Percentiles rank a stretch among this genome's conserved stretches.
Conservation (phyloP, 2,888 invertebrate genomes). For the Eupeodes luniger region DNA sequence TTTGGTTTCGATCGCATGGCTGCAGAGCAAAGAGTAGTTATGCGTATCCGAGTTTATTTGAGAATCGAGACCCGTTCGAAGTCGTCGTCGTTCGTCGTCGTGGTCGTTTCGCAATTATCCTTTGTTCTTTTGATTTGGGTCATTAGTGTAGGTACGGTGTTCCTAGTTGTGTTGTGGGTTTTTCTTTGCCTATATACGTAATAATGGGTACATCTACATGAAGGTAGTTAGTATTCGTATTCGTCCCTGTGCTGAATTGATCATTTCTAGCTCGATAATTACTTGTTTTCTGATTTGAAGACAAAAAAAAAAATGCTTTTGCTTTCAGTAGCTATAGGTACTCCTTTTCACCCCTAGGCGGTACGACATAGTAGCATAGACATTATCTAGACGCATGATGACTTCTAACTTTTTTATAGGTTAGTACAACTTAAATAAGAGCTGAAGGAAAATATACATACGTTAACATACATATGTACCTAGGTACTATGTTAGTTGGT, state of each 20-base stretch:
- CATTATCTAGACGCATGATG: background rate
- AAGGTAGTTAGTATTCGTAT: background rate
- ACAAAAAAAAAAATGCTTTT: background rate
- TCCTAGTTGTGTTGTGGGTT: slow-evolving; percentile 45
- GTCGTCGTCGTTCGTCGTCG: background rate
- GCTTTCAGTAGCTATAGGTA: background rate
- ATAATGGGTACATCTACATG: background rate
- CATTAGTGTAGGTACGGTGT: slow-evolving; percentile 45
- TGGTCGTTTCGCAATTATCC: slow-evolving; percentile 51
- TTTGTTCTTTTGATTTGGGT: slow-evolving; percentile 64
- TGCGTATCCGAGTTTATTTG: slow-evolving; percentile 8
- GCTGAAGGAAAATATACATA: too few species aligned
- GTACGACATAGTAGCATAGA: background rate
- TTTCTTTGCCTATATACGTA: slow-evolving; percentile 10
- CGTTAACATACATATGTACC: too few species aligned
- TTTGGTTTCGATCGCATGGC: slow-evolving; percentile 54
- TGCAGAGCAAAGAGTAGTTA: slow-evolving; percentile 9
- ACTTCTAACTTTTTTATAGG: background rate
- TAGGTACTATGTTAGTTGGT: too few species aligned
- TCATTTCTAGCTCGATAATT: slow-evolving; percentile 1
- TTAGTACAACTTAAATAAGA: background rate
- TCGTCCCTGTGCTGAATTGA: slow-evolving; percentile 20
- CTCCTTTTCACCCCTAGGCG: background rate
- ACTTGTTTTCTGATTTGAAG: slow-evolving; percentile 18
- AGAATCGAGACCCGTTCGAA: background rate